Base-by-base conservation (phyloP, 2,888 invertebrate genomes). In the Helleia helle region DNA sequence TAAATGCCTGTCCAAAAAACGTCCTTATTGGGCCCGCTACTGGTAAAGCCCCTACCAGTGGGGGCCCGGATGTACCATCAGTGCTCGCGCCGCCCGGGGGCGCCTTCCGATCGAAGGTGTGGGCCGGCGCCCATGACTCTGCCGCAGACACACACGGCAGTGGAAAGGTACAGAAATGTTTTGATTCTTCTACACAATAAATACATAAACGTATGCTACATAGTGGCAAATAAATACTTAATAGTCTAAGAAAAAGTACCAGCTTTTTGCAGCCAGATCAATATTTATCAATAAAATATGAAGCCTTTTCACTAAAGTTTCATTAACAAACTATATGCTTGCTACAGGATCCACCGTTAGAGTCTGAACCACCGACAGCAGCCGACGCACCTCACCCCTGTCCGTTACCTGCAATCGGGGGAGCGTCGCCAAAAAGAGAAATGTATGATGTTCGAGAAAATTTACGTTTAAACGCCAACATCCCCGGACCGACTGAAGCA, bases 11-110 rank as follows among this genome's bases (percentile, higher is more conserved):
- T 95, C 93, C 95, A 95, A 95, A 95, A 95, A 95, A 95, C 95
- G 95, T 92, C 91, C 93, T 90, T 94, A 94, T 94, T 95, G 95
- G 95, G 91, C 94, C 94, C 93, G 94, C 93, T 94, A 94, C 93
- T 94, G 94, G 94, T 93, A 93, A 93, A 91, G 91, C 92, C 92
- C 94, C 93, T 89, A 86, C 87, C 83, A 86, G 88, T 86, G 86
- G 86, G 86, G 89, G 86, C 84, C 84, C 80, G 55, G 80, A 79
- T 69, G 63, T 70, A 34, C 62, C 70, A 52, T 62, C 70, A 46
- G 67, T 75, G 51, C 62, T 72, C 58, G 71, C 73, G 65, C 72
- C 72, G 71, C 79, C 83, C 72, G 81, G 81, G 80, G 84, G 66
- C 72, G 72, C 81, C 81, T 80, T 83, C 79, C 61, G 80, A 63